Conservation (phyloP, 2,888 invertebrate species). For the Deilephila porcellus region DNA sequence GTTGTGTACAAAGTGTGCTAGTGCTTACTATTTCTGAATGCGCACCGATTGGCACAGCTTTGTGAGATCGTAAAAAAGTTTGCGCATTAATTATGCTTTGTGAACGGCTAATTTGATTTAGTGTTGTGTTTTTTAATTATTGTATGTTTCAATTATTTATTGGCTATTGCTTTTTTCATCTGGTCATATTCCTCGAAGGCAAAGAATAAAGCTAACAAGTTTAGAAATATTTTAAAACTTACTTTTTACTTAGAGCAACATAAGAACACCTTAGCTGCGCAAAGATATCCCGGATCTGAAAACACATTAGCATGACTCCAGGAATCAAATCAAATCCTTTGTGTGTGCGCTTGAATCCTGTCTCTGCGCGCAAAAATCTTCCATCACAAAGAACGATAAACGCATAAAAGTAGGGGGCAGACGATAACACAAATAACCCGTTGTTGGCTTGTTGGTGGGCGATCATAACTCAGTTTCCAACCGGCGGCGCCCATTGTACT, state of each 20-base stretch:
- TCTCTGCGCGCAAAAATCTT: not conserved
- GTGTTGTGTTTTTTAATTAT: too few species aligned
- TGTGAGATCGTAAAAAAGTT: not conserved
- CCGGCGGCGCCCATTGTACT: slow-evolving; percentile 62
- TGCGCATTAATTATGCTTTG: not conserved
- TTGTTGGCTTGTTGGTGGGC: slow-evolving; percentile 26
- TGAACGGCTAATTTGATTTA: not conserved
- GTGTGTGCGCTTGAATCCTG: not conserved
- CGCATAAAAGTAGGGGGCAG: slow-evolving; percentile 13
- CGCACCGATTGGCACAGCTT: slow-evolving; percentile 4
- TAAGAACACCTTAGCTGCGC: too few species aligned
- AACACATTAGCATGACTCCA: not conserved
- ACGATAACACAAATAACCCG: slow-evolving; percentile 26
- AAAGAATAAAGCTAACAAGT: too few species aligned
- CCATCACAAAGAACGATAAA: slow-evolving; percentile 22
- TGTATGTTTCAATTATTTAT: too few species aligned
- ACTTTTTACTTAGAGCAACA: too few species aligned
- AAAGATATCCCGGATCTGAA: not conserved
- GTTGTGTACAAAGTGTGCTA: slow-evolving; percentile 7
- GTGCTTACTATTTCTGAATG: not conserved
- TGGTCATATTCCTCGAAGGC: too few species aligned
- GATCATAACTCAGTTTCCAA: slow-evolving; percentile 64
- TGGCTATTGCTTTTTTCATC: too few species aligned
- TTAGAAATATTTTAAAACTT: too few species aligned
- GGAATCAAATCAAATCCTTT: not conserved